Percentiles rank a stretch among this genome's conserved stretches.
These are phyloP conservation scores for Pelobates cultripes DNA, from an alignment of 2,797 vertebrate genomes.

Conservation along the genomic window DNA sequence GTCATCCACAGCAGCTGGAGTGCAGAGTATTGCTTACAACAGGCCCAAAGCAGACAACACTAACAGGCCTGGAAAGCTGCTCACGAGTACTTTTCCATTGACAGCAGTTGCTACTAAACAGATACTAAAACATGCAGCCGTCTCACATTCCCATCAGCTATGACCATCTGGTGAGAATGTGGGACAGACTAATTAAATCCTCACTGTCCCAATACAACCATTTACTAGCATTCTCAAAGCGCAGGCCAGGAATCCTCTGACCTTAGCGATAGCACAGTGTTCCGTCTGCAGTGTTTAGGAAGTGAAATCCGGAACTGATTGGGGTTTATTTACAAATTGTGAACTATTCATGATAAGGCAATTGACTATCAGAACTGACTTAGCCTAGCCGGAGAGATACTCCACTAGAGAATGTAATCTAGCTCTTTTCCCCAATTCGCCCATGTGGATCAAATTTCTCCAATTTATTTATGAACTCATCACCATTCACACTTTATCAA, in stretches of 20 bases:
- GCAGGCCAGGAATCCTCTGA: slow-evolving; percentile 33
- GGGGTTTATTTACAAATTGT: no score
- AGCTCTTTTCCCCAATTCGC: no score
- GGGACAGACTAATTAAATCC: slow-evolving; percentile 51
- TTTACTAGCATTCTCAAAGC: slow-evolving; percentile 16
- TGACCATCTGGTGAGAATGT: slow-evolving; percentile 45
- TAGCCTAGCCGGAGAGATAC: no score
- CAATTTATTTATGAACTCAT: no score
- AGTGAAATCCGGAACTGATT: no score
- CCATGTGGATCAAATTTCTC: no score
- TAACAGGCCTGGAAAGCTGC: background rate
- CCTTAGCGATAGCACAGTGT: slow-evolving; percentile 4
- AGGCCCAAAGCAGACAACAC: background rate
- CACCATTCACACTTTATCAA: no score
- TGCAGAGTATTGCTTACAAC: background rate
- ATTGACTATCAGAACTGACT: no score
- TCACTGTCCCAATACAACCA: slow-evolving; percentile 29
- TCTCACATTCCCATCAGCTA: slow-evolving; percentile 44
- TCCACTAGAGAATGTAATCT: no score
- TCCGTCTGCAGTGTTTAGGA: background rate
- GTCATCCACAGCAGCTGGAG: background rate
- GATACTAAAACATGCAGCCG: slow-evolving; percentile 52
- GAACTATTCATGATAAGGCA: no score
- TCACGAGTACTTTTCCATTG: slow-evolving; percentile 39
- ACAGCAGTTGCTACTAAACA: slow-evolving; percentile 52